Conservation (phyloP, 2,888 invertebrate species). For the Drosophila sordidula region DNA sequence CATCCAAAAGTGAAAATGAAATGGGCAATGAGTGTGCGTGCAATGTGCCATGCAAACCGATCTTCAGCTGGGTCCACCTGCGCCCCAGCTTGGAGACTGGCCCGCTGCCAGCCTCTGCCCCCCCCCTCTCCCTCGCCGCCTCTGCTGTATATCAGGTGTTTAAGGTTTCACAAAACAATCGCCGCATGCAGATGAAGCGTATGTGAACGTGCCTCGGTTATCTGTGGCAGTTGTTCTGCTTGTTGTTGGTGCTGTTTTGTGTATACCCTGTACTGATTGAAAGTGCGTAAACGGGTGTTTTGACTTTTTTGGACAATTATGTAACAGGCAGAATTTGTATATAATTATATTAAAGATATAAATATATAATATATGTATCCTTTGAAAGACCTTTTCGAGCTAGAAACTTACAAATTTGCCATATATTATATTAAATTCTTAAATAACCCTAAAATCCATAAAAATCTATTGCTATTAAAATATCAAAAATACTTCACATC, state of each 20-base stretch:
- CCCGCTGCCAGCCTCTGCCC: background rate
- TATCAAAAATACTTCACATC: too few species aligned
- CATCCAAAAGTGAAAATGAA: slow-evolving; percentile 71
- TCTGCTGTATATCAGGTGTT: slow-evolving; percentile 75
- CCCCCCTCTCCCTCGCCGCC: background rate
- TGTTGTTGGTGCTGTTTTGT: slow-evolving; percentile 7
- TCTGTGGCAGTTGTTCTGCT: slow-evolving; percentile 10
- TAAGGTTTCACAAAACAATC: slow-evolving; percentile 72
- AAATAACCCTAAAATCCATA: too few species aligned
- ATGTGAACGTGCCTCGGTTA: slow-evolving; percentile 45
- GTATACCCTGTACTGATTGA: background rate
- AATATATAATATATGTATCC: too few species aligned
- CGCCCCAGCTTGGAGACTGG: slow-evolving; percentile 28
- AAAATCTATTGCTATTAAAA: too few species aligned
- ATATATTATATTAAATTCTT: too few species aligned
- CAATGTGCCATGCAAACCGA: slow-evolving; percentile 32
- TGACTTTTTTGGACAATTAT: background rate
- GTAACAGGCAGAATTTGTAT: background rate
- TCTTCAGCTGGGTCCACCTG: slow-evolving; percentile 67
- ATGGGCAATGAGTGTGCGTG: slow-evolving; percentile 43
- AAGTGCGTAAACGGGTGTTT: background rate
- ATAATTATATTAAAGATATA: too few species aligned
- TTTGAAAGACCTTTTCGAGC: too few species aligned
- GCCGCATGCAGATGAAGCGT: slow-evolving; percentile 66
- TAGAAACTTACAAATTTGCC: too few species aligned